Evolutionary conservation across 1,140 invertebrate species (phyloP).

Genomic region (Heliconius congener): DNA sequence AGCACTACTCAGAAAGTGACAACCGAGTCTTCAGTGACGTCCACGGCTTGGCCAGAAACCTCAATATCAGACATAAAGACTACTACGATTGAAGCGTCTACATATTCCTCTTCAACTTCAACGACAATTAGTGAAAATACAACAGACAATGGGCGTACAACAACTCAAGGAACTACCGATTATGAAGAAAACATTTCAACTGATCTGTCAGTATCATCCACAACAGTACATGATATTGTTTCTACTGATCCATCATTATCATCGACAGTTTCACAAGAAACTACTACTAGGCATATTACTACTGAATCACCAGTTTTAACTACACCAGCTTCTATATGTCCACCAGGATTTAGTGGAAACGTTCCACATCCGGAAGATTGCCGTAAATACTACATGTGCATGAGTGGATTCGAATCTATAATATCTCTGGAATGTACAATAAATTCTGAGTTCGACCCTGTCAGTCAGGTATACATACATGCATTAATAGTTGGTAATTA

Average conservation of each 20-base stretch:
- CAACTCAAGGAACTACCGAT: neutral
- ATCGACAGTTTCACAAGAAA: neutral
- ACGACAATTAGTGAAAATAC: too few relatives aligned
- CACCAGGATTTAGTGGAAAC: slow-evolving; percentile 25
- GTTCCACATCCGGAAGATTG: slow-evolving; percentile 36
- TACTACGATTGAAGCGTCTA: neutral
- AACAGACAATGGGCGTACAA: too few relatives aligned
- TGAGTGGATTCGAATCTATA: slow-evolving; percentile 17
- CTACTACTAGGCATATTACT: neutral
- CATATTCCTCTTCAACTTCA: neutral
- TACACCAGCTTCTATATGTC: slow-evolving; percentile 26
- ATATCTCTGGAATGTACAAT: slow-evolving; percentile 27
- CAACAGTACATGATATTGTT: neutral
- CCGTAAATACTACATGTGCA: slow-evolving; percentile 35
- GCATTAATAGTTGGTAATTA: neutral
- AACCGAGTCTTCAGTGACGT: too few relatives aligned
- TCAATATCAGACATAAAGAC: neutral
- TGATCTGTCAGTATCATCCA: neutral
- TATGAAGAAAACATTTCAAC: neutral
- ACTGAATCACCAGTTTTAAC: neutral
- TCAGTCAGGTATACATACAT: neutral
- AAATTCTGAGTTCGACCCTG: slow-evolving; percentile 24
- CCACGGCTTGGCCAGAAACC: neutral
- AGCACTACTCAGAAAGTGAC: neutral
- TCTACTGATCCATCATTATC: neutral